Evolutionary conservation across 2,888 invertebrate genomes (phyloP).

Genomic region (Gnatocerus cornutus): DNA sequence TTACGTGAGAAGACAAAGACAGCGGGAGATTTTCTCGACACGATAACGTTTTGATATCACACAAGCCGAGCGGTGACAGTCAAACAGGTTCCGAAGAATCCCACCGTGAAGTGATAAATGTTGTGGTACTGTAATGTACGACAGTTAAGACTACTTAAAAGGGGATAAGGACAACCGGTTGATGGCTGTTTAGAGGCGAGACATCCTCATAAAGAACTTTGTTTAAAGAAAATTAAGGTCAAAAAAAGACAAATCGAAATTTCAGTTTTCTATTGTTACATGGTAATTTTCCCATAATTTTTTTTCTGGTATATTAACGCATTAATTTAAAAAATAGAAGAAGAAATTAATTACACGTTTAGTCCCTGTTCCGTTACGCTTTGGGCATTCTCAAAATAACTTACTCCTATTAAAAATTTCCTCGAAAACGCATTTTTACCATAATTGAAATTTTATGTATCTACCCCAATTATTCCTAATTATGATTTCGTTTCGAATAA

Average conservation of each 20-base stretch:
- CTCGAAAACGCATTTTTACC: conserved; percentile 1
- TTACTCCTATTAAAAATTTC: conserved; percentile 6
- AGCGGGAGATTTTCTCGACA: neutral
- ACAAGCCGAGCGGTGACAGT: neutral
- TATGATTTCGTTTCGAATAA: conserved; percentile 27
- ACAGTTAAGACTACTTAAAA: conserved; percentile 27
- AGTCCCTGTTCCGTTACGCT: neutral
- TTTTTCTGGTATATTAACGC: too few relatives aligned
- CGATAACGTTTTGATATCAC: neutral
- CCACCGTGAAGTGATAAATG: conserved; percentile 35
- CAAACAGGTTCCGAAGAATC: conserved; percentile 29
- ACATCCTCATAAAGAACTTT: conserved; percentile 11
- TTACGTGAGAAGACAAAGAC: neutral
- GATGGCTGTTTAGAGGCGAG: conserved; percentile 6
- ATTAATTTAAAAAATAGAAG: too few relatives aligned
- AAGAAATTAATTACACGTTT: too few relatives aligned
- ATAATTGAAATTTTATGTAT: conserved; percentile 24
- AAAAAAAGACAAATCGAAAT: too few relatives aligned
- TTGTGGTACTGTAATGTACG: conserved; percentile 22
- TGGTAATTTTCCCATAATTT: too few relatives aligned
- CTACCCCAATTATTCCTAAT: conserved; percentile 26
- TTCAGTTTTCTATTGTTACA: too few relatives aligned
- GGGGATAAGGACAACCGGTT: conserved; percentile 30
- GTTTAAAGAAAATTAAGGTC: neutral
- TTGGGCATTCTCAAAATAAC: neutral